Evolutionary conservation across 2,888 invertebrate species (phyloP).

Genomic region (Alloscopus bannaensis): DNA sequence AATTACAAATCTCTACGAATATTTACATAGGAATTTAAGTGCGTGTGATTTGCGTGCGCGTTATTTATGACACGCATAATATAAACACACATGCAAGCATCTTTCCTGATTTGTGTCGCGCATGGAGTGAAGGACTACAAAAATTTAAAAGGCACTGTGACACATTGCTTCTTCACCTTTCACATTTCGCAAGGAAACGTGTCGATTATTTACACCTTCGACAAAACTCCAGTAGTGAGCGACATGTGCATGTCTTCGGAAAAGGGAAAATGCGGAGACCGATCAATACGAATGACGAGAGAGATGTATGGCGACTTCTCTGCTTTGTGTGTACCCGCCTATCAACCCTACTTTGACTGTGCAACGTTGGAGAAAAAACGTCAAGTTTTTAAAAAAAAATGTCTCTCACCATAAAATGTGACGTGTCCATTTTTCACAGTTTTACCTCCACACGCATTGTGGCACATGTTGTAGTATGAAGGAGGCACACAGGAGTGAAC

Average conservation of each 20-base stretch:
- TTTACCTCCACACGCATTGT: conserved; percentile 4
- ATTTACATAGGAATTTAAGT: no score
- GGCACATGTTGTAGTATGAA: conserved; percentile 29
- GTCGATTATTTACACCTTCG: conserved; percentile 24
- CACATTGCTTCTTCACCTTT: no score
- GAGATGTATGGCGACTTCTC: background rate
- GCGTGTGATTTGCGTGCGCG: no score
- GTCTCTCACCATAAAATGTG: conserved; percentile 66
- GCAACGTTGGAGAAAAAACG: conserved; percentile 27
- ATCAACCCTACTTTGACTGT: background rate
- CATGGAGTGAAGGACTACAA: no score
- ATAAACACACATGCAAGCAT: no score
- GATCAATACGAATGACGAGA: conserved; percentile 1
- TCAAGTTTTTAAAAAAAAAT: conserved; percentile 56
- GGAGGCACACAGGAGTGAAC: conserved; percentile 31
- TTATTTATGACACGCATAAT: no score
- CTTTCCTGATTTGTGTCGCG: no score
- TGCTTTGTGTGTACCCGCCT: background rate
- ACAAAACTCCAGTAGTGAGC: background rate
- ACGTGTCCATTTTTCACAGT: conserved; percentile 65
- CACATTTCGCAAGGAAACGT: conserved; percentile 13
- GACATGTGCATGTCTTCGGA: background rate
- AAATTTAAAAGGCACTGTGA: no score
- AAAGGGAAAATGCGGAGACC: background rate
- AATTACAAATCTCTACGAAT: no score